Conservation (phyloP, 2,888 invertebrate genomes). For the Stenodema calcarata region DNA sequence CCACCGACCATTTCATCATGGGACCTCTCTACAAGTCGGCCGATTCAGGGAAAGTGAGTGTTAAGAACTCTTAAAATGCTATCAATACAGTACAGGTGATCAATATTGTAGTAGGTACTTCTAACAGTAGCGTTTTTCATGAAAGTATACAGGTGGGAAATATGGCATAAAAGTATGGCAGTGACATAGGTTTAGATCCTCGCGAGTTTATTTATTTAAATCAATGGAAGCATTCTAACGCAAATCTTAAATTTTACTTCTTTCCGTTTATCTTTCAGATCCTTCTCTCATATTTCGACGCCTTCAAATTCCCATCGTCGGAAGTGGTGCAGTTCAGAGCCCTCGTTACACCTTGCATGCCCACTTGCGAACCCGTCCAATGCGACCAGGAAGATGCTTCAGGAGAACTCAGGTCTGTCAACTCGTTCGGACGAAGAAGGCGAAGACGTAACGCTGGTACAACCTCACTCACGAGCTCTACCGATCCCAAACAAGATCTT, state of each 20-base stretch:
- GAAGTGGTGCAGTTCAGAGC: conserved; percentile 95
- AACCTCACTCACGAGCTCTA: conserved; percentile 60
- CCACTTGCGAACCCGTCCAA: conserved; percentile 88
- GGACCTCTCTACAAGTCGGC: conserved; percentile 86
- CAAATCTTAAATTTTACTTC: no score
- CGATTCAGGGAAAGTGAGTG: conserved; percentile 77
- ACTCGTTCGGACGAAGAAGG: conserved; percentile 66
- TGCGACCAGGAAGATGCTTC: conserved; percentile 85
- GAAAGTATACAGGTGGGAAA: no score
- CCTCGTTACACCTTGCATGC: conserved; percentile 93
- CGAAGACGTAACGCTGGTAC: conserved; percentile 58
- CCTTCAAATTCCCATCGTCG: conserved; percentile 94
- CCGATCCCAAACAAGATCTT: conserved; percentile 74
- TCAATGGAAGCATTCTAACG: no score
- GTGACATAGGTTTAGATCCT: no score
- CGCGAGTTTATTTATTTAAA: no score
- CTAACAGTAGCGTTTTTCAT: conserved; percentile 44
- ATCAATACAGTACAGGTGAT: no score
- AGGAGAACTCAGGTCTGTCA: conserved; percentile 61
- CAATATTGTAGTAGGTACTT: no score
- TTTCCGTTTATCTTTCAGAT: conserved; percentile 67
- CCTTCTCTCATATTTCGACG: conserved; percentile 89
- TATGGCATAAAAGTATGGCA: no score
- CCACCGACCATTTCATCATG: conserved; percentile 93
- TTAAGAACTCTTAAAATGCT: no score